Conservation (phyloP, 1,140 invertebrate species). For the Melanaphis sacchari region DNA sequence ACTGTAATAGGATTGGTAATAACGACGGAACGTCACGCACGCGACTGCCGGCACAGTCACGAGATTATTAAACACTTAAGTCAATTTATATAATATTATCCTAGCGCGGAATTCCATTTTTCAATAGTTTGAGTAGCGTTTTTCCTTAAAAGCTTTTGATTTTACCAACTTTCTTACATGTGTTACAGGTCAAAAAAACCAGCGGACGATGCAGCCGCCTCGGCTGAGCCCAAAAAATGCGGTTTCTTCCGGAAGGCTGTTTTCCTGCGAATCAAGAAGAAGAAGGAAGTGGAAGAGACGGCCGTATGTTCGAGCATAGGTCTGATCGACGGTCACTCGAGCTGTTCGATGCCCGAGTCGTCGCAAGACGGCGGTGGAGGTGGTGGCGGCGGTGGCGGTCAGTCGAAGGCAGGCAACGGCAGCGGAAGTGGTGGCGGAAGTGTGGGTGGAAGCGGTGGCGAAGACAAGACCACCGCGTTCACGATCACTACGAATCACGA, state of each 20-base stretch:
- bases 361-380: slow-evolving; percentile 58
- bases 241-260: slow-evolving; percentile 54
- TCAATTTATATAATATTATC: background rate
- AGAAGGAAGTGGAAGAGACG: slow-evolving; percentile 52
- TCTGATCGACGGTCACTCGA: slow-evolving; percentile 55
- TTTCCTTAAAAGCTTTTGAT: background rate
- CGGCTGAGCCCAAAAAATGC: slow-evolving; percentile 47
- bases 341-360: slow-evolving; percentile 58
- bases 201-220: background rate
- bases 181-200: slow-evolving; percentile 43
- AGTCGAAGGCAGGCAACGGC: slow-evolving; percentile 69
- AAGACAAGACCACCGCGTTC: slow-evolving; percentile 70
- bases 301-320: slow-evolving; percentile 52
- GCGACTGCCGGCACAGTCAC: background rate
- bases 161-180: background rate
- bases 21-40: background rate
- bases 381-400: slow-evolving; percentile 58
- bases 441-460: slow-evolving; percentile 61
- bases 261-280: slow-evolving; percentile 48
- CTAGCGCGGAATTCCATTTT: background rate
- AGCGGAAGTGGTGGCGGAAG: slow-evolving; percentile 69
- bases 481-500: slow-evolving; percentile 75
- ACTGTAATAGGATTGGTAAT: background rate
- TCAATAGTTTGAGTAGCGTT: background rate
- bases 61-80: background rate